A percentile compares a stretch with the other conserved stretches of the same genome.
Evolutionary conservation across 1,140 invertebrate species (phyloP).

Genomic region (Hormaphis cornu): DNA sequence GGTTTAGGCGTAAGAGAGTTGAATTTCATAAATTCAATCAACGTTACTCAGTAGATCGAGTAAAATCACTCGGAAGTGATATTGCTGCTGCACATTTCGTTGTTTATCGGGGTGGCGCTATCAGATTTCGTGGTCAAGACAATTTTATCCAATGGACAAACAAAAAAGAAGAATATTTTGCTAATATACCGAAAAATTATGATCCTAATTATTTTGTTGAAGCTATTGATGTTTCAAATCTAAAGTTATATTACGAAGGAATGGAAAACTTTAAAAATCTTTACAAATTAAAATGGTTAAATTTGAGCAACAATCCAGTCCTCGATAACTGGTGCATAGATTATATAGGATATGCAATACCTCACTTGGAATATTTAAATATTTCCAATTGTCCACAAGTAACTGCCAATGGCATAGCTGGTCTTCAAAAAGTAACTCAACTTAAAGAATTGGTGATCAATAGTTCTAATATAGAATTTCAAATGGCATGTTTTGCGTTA

Average conservation of each 20-base stretch:
- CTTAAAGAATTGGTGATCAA: slow-evolving; percentile 50
- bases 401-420: slow-evolving; percentile 54
- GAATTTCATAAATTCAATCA: slow-evolving; percentile 32
- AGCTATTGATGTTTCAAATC: slow-evolving; percentile 56
- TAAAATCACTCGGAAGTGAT: slow-evolving; percentile 50
- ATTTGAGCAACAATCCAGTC: slow-evolving; percentile 50
- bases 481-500: slow-evolving; percentile 50
- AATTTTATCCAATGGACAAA: slow-evolving; percentile 51
- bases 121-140: slow-evolving; percentile 53
- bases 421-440: slow-evolving; percentile 51
- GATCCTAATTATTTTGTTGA: slow-evolving; percentile 50
- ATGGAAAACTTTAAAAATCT: slow-evolving; percentile 57
- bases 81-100: slow-evolving; percentile 67
- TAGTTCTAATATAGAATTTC: slow-evolving; percentile 41
- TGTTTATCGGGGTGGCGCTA: slow-evolving; percentile 53
- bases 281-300: slow-evolving; percentile 53
- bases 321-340: slow-evolving; percentile 73
- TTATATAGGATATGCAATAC: slow-evolving; percentile 50
- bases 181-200: slow-evolving; percentile 50
- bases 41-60: slow-evolving; percentile 34
- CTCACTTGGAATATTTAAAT: slow-evolving; percentile 60
- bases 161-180: slow-evolving; percentile 40
- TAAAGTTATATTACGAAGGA: slow-evolving; percentile 58
- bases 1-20: neutral
- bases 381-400: slow-evolving; percentile 57